Base-by-base conservation (phyloP, 2,113 vertebrate genomes). In the Columba janthina region DNA sequence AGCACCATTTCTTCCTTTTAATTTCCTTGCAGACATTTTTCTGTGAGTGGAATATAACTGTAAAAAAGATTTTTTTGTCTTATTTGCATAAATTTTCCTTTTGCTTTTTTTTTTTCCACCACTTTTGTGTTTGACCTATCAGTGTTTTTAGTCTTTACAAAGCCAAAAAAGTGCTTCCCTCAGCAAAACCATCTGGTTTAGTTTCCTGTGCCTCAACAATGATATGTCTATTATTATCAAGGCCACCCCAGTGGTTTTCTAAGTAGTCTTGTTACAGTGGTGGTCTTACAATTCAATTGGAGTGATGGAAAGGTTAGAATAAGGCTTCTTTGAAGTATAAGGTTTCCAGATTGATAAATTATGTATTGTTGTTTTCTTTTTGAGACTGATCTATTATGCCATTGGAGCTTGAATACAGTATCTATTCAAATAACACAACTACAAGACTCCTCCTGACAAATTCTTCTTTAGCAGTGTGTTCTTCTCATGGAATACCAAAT, bases 171-270 rank as follows among this genome's bases (percentile, higher is more conserved):
- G 93, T 97, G 97, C 98, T 98, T 98, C 97, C 96, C 97, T 99
- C 98, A 98, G 98, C 98, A 98, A 94, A 98, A 98, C 98, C 98
- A 98, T 98, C 98, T 99, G 98, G 97, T 98, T 97, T 94, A 66
- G 94, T 98, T 99, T 99, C 99, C 99, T 99, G 98, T 98, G 97
- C 97, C 98, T 98, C 97, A 96, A 94, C 97, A 98, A 93, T 98
- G 97, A 94, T 97, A 97, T 88, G 94, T 97, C 91, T 97, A 94
- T 98, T 98, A 97, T 98, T 98, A 98, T 98, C 98, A 97, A 97
- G 98, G 97, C 98, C 98, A 98, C 98, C 98, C 97, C 25, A 14
- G 96, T 50, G 88, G 96, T 91, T 97, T 96, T 97, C 96, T 89
- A 98, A 98, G 97, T 96, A 95, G 94, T 97, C 98, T 97, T 97